Evolutionary conservation across 2,888 invertebrate genomes (phyloP), one percentile per base, ranked within the genome.

Genomic region (Endomychus coccineus): DNA sequence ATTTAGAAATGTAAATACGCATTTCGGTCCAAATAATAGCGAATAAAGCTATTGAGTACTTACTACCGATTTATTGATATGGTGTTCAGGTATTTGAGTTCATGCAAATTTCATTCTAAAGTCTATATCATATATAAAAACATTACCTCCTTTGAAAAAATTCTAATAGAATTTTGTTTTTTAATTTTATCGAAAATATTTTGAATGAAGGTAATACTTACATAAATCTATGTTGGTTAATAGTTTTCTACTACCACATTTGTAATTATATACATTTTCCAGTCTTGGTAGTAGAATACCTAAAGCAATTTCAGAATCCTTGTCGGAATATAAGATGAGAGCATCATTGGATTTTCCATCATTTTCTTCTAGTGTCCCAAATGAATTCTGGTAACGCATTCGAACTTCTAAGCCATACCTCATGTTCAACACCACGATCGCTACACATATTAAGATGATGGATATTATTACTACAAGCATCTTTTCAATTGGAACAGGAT

Each of bases 261-360:
- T 71, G 67, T 81, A 82, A 50, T 73, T 70, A 67, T 78, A 77
- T 55, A 74, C 74, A 38, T 71, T 69, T 46, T 77, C 70, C 36
- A 82, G 65, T 1, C 75, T 77, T 1, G 79, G 75, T 45, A 78
- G 62, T 44, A 81, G 58, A 29, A 75, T 74, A 28, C 77, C 78
- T 33, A 77, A 65, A 2, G 74, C 77, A 50, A 80, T 59, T 54
- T 73, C 75, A 2, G 71, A 68, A 64, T 82, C 80, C 50, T 76
- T 75, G 37, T 69, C 70, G 43, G 77, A 74, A 66, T 78, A 71
- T 65, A 68, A 75, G 53, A 82, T 75, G 31, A 80, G 57, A 42
- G 78, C 77, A 61, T 82, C 82, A 62, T 73, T 75, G 49, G 73
- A 71, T 50, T 70, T 72, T 17, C 71, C 71, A 53, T 73, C 73